phyloP scores from a whole-genome alignment of 1,140 invertebrate species.

The Thaumatotibia leucotreta region DNA sequence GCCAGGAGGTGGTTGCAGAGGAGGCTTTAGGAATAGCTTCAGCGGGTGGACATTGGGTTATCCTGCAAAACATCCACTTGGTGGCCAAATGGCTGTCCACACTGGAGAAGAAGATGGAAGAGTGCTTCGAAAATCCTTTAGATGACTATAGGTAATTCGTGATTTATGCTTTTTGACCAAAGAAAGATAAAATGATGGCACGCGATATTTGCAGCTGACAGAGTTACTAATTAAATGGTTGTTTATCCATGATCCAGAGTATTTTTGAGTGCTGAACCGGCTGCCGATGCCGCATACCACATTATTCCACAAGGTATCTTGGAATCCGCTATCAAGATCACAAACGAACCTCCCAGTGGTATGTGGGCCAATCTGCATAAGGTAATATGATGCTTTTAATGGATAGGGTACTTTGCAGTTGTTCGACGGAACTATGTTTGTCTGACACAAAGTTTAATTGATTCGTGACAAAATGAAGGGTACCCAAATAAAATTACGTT shows the following conservation, averaged over 20 bases:
- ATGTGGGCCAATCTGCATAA: conserved; percentile 97
- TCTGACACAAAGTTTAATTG: not conserved
- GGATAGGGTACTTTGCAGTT: not conserved
- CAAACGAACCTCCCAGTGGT: conserved; percentile 96
- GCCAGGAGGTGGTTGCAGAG: conserved; percentile 95
- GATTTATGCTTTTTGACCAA: not conserved
- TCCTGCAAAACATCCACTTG: conserved; percentile 93
- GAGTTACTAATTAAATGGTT: not conserved
- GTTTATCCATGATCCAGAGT: conserved; percentile 50
- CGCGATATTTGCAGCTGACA: not conserved
- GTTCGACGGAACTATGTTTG: not conserved
- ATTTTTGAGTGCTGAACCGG: conserved; percentile 80
- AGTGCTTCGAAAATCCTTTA: conserved; percentile 82
- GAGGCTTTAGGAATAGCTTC: conserved; percentile 88
- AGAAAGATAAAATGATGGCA: not conserved
- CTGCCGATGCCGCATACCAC: conserved; percentile 73
- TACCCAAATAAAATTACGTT: no score
- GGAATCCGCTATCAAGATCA: conserved; percentile 97
- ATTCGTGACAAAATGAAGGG: no score
- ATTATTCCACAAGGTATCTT: conserved; percentile 88
- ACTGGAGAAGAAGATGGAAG: conserved; percentile 95
- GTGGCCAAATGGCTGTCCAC: conserved; percentile 92
- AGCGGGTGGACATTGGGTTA: conserved; percentile 93
- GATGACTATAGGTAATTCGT: conserved; percentile 78
- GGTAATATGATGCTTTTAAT: conserved; percentile 48